Evolutionary conservation across 1,140 invertebrate species (phyloP), one percentile per base, ranked within the genome.

Genomic region (Drosophila baimaii): DNA sequence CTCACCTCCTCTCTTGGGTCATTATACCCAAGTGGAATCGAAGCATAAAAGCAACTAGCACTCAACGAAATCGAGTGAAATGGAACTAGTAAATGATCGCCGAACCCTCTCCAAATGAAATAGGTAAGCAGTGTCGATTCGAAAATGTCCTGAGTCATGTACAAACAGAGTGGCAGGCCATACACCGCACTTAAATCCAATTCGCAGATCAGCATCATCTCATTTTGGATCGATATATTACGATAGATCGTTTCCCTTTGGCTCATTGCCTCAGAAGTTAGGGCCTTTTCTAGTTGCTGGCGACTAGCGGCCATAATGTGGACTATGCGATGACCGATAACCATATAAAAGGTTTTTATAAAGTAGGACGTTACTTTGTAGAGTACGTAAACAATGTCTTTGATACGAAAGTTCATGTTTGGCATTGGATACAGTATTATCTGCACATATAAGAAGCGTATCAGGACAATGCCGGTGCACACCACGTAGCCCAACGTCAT

Each of bases 341-440:
- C 49, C 29, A 52, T 21, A 9, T 35, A 54, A 23, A 54, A 54
- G 13, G 21, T 23, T n/a, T 54, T 54, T 1, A 54, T 9, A 33
- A 52, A 33, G 13, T 13, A 15, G 2, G 49, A 33, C 1, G 49
- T 33, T 4, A 15, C 29, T 17, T 52, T 33, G 29, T 15, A 33
- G 6, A 52, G 3, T 7, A 21, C 1, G 13, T 21, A 21, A 33
- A 15, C 13, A 0, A n/a, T 3, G 2, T 35, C 29, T 4, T 21
- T 33, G 29, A 9, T 1, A 5, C 33, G 0, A 5, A 33, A 33
- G 13, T 8, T 33, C 0, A 5, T 15, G 7, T 5, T 6, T 10
- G 0, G 0, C 0, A 0, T 15, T 2, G 7, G 1, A 0, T 12
- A 12, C 3, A 5, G 1, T 0, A 15, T 2, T 8, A 4, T 0